Evolutionary conservation across 2,888 invertebrate genomes (phyloP), one percentile per base, ranked within the genome.

Genomic region (Tridacna crocea): DNA sequence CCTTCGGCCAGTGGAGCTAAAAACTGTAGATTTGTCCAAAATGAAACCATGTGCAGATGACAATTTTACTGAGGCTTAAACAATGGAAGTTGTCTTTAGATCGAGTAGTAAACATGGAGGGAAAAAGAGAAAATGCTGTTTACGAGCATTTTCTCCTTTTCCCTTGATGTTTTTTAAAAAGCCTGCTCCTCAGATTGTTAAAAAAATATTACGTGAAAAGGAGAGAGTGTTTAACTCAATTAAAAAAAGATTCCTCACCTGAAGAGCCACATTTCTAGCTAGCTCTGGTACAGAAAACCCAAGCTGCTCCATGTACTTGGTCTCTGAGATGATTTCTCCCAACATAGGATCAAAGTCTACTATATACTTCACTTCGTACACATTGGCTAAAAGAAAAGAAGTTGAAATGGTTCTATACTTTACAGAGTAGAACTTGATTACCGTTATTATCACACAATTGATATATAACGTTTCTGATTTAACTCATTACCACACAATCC

Each of bases 181-280:
- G 55, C 19, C 55, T 55, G 3, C 10, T 55, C 15, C 19, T 55
- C 55, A 55, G 55, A 11, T 19, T 55, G 55, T 55, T 55, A 15
- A 36, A 55, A 55, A 3, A 55, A 55, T 55, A 19, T 55, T 55
- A 3, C 19, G 3, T 55, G 19, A 10, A 6, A 19, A 55, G n/a
- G n/a, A n/a, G n/a, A n/a, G n/a, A 55, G 55, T 11, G 19, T 19
- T 15, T 6, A 55, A 55, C 55, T 15, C 3, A 10, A 19, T 6
- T 3, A 55, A 55, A 19, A 19, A 19, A 55, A 55, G 10, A 12
- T 61, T 17, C 19, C 72, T 63, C 86, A 95, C 94, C 91, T 95
- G 94, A 3, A 95, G 89, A 26, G 95, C 94, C 0, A 95, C 93
- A 89, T 95, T 95, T 82, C 94, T 91, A n/a, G 95, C 94, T 47